Evolutionary conservation across 2,113 vertebrate genomes (phyloP).

Genomic region (Sinocyclocheilus rhinocerous): DNA sequence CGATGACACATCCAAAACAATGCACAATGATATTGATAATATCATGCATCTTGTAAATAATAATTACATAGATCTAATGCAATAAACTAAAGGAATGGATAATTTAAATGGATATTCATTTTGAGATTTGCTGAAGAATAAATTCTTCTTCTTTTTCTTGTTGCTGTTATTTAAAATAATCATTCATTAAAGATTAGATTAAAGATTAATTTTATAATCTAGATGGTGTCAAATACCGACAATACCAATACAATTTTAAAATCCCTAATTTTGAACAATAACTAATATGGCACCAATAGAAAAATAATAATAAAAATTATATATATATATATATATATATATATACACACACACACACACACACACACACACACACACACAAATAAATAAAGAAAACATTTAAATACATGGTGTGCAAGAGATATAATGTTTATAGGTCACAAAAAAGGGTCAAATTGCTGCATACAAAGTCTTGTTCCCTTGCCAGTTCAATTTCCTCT

Average conservation of each 20-base stretch:
- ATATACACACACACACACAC: too few species aligned
- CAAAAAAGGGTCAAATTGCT: not conserved
- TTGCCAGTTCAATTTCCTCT: constrained; percentile 43
- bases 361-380: not conserved
- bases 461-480: not conserved
- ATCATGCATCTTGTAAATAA: not conserved
- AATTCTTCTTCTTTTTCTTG: too few species aligned
- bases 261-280: not conserved
- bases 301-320: too few species aligned
- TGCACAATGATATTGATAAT: not conserved
- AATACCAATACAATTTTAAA: not conserved
- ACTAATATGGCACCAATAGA: not conserved
- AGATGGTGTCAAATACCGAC: not conserved
- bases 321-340: too few species aligned
- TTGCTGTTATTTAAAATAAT: too few species aligned
- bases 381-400: not conserved
- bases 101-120: not conserved
- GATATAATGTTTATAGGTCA: not conserved
- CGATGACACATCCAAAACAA: not conserved
- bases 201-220: not conserved
- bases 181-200: too few species aligned
- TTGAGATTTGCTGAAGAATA: not conserved
- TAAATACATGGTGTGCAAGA: not conserved
- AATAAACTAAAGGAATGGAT: not conserved
- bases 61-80: not conserved